Base-by-base conservation (phyloP, 2,113 vertebrate genomes). In the Gymnorhina tibicen region DNA sequence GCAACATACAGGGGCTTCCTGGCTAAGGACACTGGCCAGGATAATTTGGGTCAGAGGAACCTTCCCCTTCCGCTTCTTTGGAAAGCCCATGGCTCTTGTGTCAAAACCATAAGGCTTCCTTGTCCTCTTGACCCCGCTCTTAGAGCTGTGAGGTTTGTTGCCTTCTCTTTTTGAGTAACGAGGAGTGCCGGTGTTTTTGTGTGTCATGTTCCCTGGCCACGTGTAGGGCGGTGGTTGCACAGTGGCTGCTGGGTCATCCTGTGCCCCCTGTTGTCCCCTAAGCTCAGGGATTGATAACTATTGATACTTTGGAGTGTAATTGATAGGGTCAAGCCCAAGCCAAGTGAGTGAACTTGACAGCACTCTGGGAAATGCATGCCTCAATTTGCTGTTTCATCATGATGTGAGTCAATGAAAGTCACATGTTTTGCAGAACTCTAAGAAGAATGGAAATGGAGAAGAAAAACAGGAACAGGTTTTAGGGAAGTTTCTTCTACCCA, bases 401-500 rank as follows among this genome's bases (percentile, higher is more conserved):
- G 47, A n/a, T 11, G 12, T 93, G 87, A 95, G 77, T 94, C 93
- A 96, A n/a, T 69, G 69, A 35, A 78, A 49, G 87, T 85, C 84
- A 87, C 32, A 33, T 42, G 69, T 62, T 94, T 87, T 82, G 33
- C 77, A 85, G 41, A 92, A 75, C 20, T 26, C n/a, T 68, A 60
- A 92, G 75, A 86, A 89, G 87, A 89, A 64, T 94, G 85, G 64
- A 83, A 69, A 74, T 55, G 66, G 89, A 79, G 79, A 76, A 87
- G 87, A 46, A 91, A 97, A 97, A 94, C 87, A 96, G 89, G 93
- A 97, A 91, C 74, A 69, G 85, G 16, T n/a, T 94, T 87, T 60
- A 60, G 18, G 77, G 96, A 97, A 96, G 94, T 79, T 78, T 74
- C 28, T 91, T 87, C 89, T 58, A 27, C 53, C 66, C 89, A 69